Percentiles rank a stretch among this genome's conserved stretches.
Conservation (phyloP, 2,888 invertebrate species). For the Diadegma fenestrale region DNA sequence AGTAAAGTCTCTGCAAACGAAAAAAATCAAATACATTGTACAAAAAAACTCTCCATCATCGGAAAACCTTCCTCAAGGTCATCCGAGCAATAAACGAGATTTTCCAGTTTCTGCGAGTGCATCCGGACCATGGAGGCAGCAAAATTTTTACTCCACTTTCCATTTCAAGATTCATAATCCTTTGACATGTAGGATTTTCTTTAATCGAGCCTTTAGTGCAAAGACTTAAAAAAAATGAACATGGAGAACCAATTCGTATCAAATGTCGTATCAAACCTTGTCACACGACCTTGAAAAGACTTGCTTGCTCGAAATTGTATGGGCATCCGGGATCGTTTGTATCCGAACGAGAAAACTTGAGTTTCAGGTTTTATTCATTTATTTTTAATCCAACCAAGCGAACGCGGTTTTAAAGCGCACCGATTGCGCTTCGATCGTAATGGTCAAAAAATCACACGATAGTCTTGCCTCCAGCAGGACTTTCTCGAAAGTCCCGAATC, state of each 20-base stretch:
- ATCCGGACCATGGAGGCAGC: neutral
- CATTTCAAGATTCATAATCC: neutral
- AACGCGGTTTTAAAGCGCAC: neutral
- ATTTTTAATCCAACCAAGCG: neutral
- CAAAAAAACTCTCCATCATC: neutral
- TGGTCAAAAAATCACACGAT: neutral
- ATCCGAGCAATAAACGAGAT: neutral
- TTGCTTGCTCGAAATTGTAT: neutral
- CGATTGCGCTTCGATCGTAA: neutral
- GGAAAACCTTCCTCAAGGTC: neutral
- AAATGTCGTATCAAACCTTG: neutral
- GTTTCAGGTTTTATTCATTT: neutral
- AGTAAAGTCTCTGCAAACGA: slow-evolving; percentile 78
- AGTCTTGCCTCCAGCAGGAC: neutral
- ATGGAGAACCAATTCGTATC: neutral
- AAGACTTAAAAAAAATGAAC: neutral
- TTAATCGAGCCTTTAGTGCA: neutral
- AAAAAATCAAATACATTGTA: neutral
- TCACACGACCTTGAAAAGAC: neutral
- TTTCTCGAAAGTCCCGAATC: no score
- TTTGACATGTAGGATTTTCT: neutral
- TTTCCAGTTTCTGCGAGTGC: neutral
- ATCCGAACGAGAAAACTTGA: neutral
- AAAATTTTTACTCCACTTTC: neutral
- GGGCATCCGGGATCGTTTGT: neutral